A percentile compares a stretch with the other conserved stretches of the same genome.
Conservation (phyloP, 2,797 vertebrate species). For the Antennarius maculatus region DNA sequence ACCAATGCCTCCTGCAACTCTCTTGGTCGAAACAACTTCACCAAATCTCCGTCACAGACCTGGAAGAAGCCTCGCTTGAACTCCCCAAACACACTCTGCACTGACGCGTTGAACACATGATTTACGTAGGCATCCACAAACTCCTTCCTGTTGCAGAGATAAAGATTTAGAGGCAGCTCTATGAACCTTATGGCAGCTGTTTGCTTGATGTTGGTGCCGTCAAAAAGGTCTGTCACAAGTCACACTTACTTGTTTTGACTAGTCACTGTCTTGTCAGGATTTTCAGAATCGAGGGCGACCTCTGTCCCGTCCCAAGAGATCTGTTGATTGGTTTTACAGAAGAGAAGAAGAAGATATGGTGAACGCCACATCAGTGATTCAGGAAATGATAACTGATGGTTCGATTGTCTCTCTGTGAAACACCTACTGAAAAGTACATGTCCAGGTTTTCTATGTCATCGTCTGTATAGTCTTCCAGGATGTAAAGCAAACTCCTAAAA, state of each 20-base stretch:
- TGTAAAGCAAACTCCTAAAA: slow-evolving; percentile 84
- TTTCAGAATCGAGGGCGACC: slow-evolving; percentile 62
- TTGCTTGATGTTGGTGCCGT: no score
- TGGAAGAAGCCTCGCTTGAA: slow-evolving; percentile 92
- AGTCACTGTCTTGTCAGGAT: slow-evolving; percentile 62
- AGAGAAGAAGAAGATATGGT: background rate
- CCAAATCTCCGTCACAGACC: slow-evolving; percentile 85
- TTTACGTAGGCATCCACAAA: slow-evolving; percentile 89
- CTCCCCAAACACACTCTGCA: slow-evolving; percentile 85
- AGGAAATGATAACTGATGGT: background rate
- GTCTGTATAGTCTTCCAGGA: slow-evolving; percentile 82
- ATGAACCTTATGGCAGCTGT: no score
- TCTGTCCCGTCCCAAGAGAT: slow-evolving; percentile 49
- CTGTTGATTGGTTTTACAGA: slow-evolving; percentile 30
- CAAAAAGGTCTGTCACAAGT: no score
- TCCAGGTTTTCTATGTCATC: slow-evolving; percentile 78
- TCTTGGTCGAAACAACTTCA: slow-evolving; percentile 89
- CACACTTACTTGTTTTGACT: slow-evolving; percentile 64
- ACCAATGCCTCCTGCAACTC: slow-evolving; percentile 90
- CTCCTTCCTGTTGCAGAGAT: slow-evolving; percentile 77
- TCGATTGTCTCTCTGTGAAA: background rate
- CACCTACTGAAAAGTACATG: slow-evolving; percentile 85
- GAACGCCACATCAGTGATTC: background rate
- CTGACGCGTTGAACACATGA: slow-evolving; percentile 88
- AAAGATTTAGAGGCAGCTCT: no score